phyloP scores from a whole-genome alignment of 2,113 vertebrate genomes.

The Rhadina sibilatrix region DNA sequence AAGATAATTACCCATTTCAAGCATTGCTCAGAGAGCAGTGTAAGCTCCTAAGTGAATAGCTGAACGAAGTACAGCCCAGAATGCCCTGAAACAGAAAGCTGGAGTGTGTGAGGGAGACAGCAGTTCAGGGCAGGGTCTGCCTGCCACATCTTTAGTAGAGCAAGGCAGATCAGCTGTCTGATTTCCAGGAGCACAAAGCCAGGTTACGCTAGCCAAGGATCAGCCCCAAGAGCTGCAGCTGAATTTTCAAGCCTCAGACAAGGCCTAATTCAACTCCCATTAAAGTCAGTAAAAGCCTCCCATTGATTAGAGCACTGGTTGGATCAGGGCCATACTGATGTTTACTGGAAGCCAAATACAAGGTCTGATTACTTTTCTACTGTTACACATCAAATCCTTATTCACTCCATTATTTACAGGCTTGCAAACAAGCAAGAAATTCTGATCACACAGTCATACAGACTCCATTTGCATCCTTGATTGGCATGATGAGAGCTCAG shows the following conservation, averaged over 20 bases:
- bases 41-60: not conserved
- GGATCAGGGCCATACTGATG: not conserved
- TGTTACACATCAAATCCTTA: conserved; percentile 51
- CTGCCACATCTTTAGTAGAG: not conserved
- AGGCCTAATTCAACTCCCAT: conserved; percentile 21
- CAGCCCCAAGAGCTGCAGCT: not conserved
- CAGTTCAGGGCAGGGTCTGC: not conserved
- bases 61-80: not conserved
- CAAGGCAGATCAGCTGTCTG: not conserved
- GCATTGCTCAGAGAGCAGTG: not conserved
- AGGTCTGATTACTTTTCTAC: conserved; percentile 58
- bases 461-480: conserved; percentile 70
- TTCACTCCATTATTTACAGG: conserved; percentile 47
- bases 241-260: conserved; percentile 2
- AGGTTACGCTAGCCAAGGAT: not conserved
- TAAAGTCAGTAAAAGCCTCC: conserved; percentile 21
- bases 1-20: not conserved
- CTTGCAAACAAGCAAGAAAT: conserved; percentile 68
- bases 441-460: conserved; percentile 67
- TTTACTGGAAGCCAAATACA: conserved; percentile 42
- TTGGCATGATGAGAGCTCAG: conserved; percentile 60
- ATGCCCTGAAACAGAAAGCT: not conserved
- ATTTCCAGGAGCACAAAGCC: not conserved
- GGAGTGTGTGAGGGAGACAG: not conserved
- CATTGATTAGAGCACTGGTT: not conserved